Evolutionary conservation across 2,888 invertebrate genomes (phyloP), one percentile per base, ranked within the genome.

Genomic region (Meteorus colon): DNA sequence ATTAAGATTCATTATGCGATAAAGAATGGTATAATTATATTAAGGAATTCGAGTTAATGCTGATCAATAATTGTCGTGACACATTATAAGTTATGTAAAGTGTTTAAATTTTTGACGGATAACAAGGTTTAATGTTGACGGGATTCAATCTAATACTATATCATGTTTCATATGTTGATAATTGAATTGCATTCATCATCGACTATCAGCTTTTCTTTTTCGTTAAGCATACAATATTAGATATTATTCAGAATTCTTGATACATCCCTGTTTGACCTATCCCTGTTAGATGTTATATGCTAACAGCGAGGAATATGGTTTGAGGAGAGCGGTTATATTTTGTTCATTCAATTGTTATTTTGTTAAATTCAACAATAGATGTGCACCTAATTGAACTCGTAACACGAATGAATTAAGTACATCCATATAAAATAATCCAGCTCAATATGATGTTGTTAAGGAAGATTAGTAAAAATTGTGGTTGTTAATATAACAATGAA

Each of bases 271-370:
- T 70, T 31, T 29, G 65, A 81, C 81, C 86, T 86, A 84, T 80
- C 86, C 86, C 84, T 83, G 87, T 86, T 87, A 87, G 87, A 85
- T 82, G 65, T 79, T 78, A 77, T 62, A 81, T 66, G 85, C 86
- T 86, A 87, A 85, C 84, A 85, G 62, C 66, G 82, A 75, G 85
- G 85, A 82, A 82, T 78, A 87, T 82, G 86, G 83, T 85, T 80
- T 31, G 34, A 59, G 14, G 70, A 71, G 31, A 4, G 31, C n/a
- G 51, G 62, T 60, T 62, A 69, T 66, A 73, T 86, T 86, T 78
- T 80, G 73, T 48, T 71, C 45, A 62, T 71, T n/a, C 45, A 29
- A 48, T 55, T 19, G 65, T 81, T 78, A 77, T 77, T 72, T 77
- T 76, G 81, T 77, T 77, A 80, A 81, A 83, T 79, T 78, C 68